phyloP scores from a whole-genome alignment of 2,888 invertebrate genomes.

The Monoplex corrugatus region DNA sequence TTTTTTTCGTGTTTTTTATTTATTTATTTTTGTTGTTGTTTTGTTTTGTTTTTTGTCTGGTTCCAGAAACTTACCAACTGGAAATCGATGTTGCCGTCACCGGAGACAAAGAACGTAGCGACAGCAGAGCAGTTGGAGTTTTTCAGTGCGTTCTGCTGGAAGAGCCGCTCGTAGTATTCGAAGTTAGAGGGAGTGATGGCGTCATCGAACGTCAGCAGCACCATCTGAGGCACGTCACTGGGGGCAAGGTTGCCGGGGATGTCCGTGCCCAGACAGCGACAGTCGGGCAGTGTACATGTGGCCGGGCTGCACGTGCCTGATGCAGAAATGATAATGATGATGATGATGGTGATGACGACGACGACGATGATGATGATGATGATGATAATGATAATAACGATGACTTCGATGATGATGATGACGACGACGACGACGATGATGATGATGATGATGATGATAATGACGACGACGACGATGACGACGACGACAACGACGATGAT shows the following conservation, averaged over 20 bases:
- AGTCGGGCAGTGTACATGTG: constrained; percentile 61
- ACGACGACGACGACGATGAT: neutral
- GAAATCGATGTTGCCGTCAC: constrained; percentile 99
- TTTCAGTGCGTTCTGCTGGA: constrained; percentile 43
- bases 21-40: too few species aligned
- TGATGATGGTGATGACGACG: too few species aligned
- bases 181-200: constrained; percentile 60
- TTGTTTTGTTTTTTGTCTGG: too few species aligned
- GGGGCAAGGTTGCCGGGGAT: constrained; percentile 58
- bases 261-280: constrained; percentile 58
- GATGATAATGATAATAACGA: too few species aligned
- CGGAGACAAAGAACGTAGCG: constrained; percentile 98
- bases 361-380: too few species aligned
- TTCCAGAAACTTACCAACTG: too few species aligned
- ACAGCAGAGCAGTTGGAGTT: constrained; percentile 87
- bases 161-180: constrained; percentile 59
- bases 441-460: too few species aligned
- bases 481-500: too few species aligned
- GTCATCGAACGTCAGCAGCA: constrained; percentile 72
- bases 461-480: too few species aligned
- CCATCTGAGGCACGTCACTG: constrained; percentile 64
- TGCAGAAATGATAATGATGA: too few species aligned
- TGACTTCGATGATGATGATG: too few species aligned
- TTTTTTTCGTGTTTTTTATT: too few species aligned
- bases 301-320: constrained; percentile 54